Percentiles rank a stretch among this genome's conserved stretches.
Conservation (phyloP, 2,113 vertebrate species). For the Hippocampus abdominalis region DNA sequence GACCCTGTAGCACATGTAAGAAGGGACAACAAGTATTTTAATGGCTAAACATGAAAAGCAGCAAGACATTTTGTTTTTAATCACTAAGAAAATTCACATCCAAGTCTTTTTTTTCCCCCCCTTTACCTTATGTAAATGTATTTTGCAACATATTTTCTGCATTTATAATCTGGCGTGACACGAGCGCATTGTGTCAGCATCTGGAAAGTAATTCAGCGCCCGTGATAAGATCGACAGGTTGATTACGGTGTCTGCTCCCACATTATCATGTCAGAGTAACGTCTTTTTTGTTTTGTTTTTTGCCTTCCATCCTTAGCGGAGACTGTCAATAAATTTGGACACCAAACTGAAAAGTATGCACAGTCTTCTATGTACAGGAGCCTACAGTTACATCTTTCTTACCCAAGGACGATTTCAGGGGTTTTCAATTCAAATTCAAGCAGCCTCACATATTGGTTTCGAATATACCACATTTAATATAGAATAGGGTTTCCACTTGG, state of each 20-base stretch:
- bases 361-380: too few relatives aligned
- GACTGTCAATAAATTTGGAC: slow-evolving; percentile 5
- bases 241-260: slow-evolving; percentile 57
- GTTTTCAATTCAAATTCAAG: too few relatives aligned
- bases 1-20: too few relatives aligned
- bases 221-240: slow-evolving; percentile 51
- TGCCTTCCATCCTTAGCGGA: slow-evolving; percentile 1
- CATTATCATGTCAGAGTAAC: slow-evolving; percentile 38
- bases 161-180: background rate
- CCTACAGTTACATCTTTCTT: too few relatives aligned
- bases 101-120: background rate
- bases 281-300: background rate
- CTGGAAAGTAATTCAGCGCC: slow-evolving; percentile 58
- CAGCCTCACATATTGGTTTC: too few relatives aligned
- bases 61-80: too few relatives aligned
- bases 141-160: too few relatives aligned
- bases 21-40: too few relatives aligned
- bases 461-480: too few relatives aligned
- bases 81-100: too few relatives aligned
- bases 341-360: background rate
- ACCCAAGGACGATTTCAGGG: too few relatives aligned
- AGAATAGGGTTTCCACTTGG: too few relatives aligned
- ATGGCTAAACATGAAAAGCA: background rate
- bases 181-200: slow-evolving; percentile 50
- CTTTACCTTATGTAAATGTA: background rate